Evolutionary conservation across 1,140 invertebrate genomes (phyloP), one percentile per base, ranked within the genome.

Genomic region (Nebria ingens): DNA sequence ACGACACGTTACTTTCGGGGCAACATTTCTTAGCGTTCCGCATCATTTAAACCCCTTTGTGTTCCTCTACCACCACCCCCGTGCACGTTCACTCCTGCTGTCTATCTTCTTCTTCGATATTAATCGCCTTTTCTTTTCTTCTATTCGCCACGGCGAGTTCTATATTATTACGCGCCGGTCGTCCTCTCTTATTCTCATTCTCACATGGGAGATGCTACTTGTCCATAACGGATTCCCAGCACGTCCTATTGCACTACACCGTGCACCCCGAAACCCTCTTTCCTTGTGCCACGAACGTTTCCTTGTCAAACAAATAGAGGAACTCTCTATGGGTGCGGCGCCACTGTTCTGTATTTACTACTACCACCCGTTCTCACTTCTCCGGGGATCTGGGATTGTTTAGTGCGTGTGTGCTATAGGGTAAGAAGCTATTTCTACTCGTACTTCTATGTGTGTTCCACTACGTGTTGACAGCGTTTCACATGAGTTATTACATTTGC

Each of bases 141-240:
- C 40, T 17, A 45, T 45, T 45, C 40, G 40, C 40, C 4, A 45
- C 40, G 15, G 40, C 40, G 6, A 45, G 40, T 45, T 17, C 40
- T 45, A 12, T 45, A 17, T 45, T 45, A 45, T 45, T 45, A 45
- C 40, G n/a, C 17, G 40, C 40, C 17, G 40, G 40, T n/a, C n/a
- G n/a, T n/a, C n/a, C n/a, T n/a, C 15, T 17, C 40, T 45, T 45
- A 45, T 45, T 45, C 40, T 45, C 40, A 45, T 45, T 45, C 40
- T 45, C 40, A 45, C 40, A 45, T 45, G 40, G 40, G 40, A 45
- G 40, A 45, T 45, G 40, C n/a, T n/a, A n/a, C n/a, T 45, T 45
- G 40, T 17, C 40, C 40, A 45, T 45, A 45, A 45, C 40, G 40
- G 17, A 45, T 45, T 45, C 40, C 40, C 40, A 45, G 4, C 40